Evolutionary conservation across 1,140 invertebrate species (phyloP).

Genomic region (Danaus plexippus): DNA sequence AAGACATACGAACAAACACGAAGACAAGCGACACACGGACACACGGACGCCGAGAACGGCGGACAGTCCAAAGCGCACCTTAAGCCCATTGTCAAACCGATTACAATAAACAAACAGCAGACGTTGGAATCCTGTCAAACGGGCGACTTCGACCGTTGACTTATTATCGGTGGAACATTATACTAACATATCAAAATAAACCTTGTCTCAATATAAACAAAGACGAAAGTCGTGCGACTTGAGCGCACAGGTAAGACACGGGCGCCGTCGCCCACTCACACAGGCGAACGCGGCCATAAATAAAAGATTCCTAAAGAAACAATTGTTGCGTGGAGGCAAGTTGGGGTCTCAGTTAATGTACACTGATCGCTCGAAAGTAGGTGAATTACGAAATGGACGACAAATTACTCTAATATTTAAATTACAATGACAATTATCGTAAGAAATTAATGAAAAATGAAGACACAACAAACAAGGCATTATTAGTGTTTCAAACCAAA

Average conservation of each 20-base stretch:
- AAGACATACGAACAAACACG: slow-evolving; percentile 61
- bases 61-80: slow-evolving; percentile 71
- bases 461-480: too few species aligned
- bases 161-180: slow-evolving; percentile 69
- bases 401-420: too few species aligned
- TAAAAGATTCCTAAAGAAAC: slow-evolving; percentile 72
- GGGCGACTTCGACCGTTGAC: slow-evolving; percentile 70
- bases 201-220: slow-evolving; percentile 22
- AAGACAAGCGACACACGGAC: slow-evolving; percentile 45
- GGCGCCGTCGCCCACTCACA: slow-evolving; percentile 60
- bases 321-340: slow-evolving; percentile 70
- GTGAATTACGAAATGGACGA: slow-evolving; percentile 28
- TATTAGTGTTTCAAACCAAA: too few species aligned
- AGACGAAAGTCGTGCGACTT: slow-evolving; percentile 22
- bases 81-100: slow-evolving; percentile 72
- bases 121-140: slow-evolving; percentile 72
- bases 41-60: slow-evolving; percentile 55
- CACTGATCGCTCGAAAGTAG: slow-evolving; percentile 70
- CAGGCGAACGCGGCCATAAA: slow-evolving; percentile 62
- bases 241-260: slow-evolving; percentile 64
- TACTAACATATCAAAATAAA: slow-evolving; percentile 21
- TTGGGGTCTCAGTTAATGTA: slow-evolving; percentile 66
- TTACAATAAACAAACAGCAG: slow-evolving; percentile 72
- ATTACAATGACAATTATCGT: too few species aligned
- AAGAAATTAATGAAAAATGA: too few species aligned